phyloP scores from a whole-genome alignment of 1,140 invertebrate genomes.

The Dolichoris vasculosae region DNA sequence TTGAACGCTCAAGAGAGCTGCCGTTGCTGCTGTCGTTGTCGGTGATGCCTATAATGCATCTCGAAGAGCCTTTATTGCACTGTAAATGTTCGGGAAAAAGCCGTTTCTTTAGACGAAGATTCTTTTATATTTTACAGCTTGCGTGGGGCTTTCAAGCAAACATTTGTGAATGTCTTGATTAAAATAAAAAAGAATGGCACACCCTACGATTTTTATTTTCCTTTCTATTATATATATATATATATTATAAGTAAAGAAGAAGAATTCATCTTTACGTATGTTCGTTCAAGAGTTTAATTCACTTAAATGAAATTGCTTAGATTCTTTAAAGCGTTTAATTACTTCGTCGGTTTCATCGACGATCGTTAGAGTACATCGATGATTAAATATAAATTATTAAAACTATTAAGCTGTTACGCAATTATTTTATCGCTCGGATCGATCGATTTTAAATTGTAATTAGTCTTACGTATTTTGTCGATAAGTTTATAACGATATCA shows the following conservation, averaged over 20 bases:
- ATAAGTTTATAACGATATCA: not conserved
- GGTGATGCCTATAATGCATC: constrained; percentile 30
- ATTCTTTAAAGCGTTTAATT: too few species aligned
- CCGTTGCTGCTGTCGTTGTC: constrained; percentile 11
- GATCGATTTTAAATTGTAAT: too few species aligned
- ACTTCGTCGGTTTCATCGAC: not conserved
- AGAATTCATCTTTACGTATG: not conserved
- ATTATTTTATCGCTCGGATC: not conserved
- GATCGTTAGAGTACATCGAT: not conserved
- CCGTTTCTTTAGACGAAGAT: constrained; percentile 24
- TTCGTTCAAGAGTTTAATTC: not conserved
- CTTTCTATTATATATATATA: not conserved
- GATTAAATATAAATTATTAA: not conserved
- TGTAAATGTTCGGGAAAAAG: constrained; percentile 43
- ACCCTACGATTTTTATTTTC: constrained; percentile 39
- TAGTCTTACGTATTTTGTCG: too few species aligned
- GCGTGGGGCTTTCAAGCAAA: constrained; percentile 7
- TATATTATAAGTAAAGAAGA: too few species aligned
- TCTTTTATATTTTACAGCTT: constrained; percentile 6
- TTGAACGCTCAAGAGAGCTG: constrained; percentile 46
- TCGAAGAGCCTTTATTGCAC: constrained; percentile 45
- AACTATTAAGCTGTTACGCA: not conserved
- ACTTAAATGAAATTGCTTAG: too few species aligned
- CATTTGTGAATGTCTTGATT: constrained; percentile 47
- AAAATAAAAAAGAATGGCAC: constrained; percentile 52